Evolutionary conservation across 2,888 invertebrate genomes (phyloP).

Genomic region (Pomacea canaliculata): DNA sequence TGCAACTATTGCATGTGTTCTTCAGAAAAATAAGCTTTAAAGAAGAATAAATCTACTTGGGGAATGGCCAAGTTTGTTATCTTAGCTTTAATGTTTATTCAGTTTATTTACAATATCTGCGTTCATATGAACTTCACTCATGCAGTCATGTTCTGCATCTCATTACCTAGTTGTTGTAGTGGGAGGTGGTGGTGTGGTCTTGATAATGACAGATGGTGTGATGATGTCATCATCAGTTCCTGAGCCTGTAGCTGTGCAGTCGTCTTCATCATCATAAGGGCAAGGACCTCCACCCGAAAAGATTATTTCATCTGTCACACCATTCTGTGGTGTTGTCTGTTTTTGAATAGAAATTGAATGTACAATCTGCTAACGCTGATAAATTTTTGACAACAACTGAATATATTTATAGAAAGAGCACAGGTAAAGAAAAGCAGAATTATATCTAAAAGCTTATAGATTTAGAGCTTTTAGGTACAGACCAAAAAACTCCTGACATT

Average conservation of each 20-base stretch:
- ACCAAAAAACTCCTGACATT: too few species aligned
- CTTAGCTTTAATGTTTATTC: too few species aligned
- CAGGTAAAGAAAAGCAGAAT: too few species aligned
- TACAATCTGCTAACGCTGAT: too few species aligned
- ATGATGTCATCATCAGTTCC: conserved; percentile 86
- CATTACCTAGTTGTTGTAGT: conserved; percentile 60
- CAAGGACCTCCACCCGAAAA: conserved; percentile 93
- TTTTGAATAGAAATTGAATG: conserved; percentile 23
- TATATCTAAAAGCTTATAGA: too few species aligned
- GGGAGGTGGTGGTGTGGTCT: conserved; percentile 70
- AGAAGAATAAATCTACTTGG: too few species aligned
- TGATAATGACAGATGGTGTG: conserved; percentile 87
- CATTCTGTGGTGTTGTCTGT: conserved; percentile 57
- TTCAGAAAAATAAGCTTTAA: not conserved
- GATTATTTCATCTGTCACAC: conserved; percentile 84
- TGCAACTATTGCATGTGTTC: not conserved
- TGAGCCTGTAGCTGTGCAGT: conserved; percentile 86
- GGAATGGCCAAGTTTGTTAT: not conserved
- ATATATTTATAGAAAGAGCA: too few species aligned
- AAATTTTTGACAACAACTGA: not conserved
- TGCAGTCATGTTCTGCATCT: too few species aligned
- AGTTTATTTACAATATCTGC: too few species aligned
- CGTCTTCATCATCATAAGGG: conserved; percentile 91
- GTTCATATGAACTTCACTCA: too few species aligned
- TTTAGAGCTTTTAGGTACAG: too few species aligned